These are phyloP conservation scores for Coranthus polyacanthus DNA, from an alignment of 2,797 vertebrate species.

Conservation along the genomic window DNA sequence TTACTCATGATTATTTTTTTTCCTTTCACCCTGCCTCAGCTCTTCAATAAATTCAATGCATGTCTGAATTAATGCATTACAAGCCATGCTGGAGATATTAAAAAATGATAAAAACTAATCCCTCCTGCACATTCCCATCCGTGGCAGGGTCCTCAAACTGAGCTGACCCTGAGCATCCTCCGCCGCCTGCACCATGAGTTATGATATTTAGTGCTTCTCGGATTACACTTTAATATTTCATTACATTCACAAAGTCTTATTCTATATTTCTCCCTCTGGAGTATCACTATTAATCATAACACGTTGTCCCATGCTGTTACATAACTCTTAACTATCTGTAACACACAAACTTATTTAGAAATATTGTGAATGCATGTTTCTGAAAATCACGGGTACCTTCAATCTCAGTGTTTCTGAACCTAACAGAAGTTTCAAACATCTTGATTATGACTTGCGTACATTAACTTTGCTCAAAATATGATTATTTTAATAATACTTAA, in stretches of 20 bases:
- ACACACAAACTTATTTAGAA: constrained; percentile 27
- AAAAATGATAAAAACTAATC: constrained; percentile 86
- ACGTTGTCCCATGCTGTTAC: constrained; percentile 62
- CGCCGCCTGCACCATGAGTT: constrained; percentile 78
- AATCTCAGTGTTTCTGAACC: too few relatives aligned
- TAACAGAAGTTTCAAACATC: too few relatives aligned
- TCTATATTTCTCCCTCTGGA: constrained; percentile 80
- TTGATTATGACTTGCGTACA: too few relatives aligned
- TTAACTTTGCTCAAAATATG: too few relatives aligned
- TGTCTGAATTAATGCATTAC: constrained; percentile 86
- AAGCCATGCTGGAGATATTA: constrained; percentile 82
- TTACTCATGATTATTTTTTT: constrained; percentile 23
- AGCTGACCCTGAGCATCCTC: constrained; percentile 81
- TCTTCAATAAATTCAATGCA: constrained; percentile 82
- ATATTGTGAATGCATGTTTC: neutral
- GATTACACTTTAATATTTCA: constrained; percentile 88
- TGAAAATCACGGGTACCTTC: neutral
- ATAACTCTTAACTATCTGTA: constrained; percentile 49
- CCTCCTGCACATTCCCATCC: constrained; percentile 58
- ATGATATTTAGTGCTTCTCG: constrained; percentile 83
- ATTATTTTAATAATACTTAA: too few relatives aligned
- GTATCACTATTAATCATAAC: constrained; percentile 82
- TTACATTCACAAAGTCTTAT: constrained; percentile 83
- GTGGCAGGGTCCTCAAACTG: constrained; percentile 62
- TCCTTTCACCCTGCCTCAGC: constrained; percentile 40